Conservation (phyloP, 2,113 vertebrate species). For the Prinia subflava region DNA sequence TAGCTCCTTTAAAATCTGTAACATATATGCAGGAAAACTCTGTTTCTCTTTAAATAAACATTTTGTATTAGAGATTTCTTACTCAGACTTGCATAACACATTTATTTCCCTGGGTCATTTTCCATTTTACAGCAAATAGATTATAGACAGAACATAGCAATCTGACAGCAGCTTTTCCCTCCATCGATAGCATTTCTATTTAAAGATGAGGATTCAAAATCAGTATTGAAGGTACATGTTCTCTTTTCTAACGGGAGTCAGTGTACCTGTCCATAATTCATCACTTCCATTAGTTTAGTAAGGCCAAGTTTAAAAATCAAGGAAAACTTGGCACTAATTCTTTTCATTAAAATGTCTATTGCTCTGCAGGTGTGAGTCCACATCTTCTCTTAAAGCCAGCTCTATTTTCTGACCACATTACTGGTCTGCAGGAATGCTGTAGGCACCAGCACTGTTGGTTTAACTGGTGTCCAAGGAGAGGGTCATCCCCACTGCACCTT, state of each 20-base stretch:
- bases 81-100: background rate
- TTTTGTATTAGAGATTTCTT: conserved; percentile 17
- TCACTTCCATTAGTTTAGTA: background rate
- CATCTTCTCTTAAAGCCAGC: background rate
- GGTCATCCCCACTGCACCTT: background rate
- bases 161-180: conserved; percentile 25
- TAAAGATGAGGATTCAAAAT: conserved; percentile 34
- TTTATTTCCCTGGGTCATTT: conserved; percentile 63
- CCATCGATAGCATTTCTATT: conserved; percentile 45
- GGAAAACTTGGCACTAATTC: background rate
- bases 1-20: background rate
- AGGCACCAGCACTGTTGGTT: background rate
- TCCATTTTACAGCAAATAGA: conserved; percentile 56
- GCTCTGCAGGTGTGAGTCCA: background rate
- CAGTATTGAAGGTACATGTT: background rate
- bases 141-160: conserved; percentile 18
- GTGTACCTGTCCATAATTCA: background rate
- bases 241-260: background rate
- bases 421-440: background rate
- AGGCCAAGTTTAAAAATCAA: background rate
- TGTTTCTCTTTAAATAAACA: background rate
- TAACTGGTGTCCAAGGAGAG: background rate
- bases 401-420: background rate
- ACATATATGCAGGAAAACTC: background rate
- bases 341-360: background rate